phyloP scores from a whole-genome alignment of 64 coral and sea anemone species.

The Hydrozoanthus tunicans region DNA sequence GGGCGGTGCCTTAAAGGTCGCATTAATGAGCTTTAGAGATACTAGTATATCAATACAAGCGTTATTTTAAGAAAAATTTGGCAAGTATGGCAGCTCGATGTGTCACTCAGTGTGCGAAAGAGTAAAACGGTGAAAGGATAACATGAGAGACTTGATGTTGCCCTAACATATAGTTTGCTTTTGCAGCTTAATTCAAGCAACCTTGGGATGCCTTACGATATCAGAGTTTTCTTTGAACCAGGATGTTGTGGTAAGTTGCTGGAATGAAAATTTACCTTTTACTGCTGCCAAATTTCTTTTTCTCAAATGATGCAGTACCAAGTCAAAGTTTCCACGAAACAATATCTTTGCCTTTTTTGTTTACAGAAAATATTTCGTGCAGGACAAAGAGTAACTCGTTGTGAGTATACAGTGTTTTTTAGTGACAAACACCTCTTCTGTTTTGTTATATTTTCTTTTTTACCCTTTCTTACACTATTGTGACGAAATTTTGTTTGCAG shows the following conservation, averaged over 20 bases:
- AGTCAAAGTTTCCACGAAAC: too few relatives aligned
- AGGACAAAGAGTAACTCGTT: constrained; percentile 90
- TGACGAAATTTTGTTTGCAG: background rate
- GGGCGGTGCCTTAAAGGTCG: too few relatives aligned
- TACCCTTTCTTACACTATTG: background rate
- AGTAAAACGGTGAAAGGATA: too few relatives aligned
- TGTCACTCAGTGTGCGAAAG: too few relatives aligned
- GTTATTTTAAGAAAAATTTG: too few relatives aligned
- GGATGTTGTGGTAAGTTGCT: constrained; percentile 76
- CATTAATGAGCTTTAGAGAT: too few relatives aligned
- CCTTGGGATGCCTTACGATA: constrained; percentile 80
- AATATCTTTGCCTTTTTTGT: background rate
- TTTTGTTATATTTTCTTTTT: background rate
- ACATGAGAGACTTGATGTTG: background rate
- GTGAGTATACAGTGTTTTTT: constrained; percentile 59
- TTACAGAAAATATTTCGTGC: constrained; percentile 90
- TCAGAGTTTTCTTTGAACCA: constrained; percentile 87
- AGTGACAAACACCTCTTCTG: background rate
- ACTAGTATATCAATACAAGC: too few relatives aligned
- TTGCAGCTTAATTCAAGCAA: constrained; percentile 89
- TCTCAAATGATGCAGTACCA: background rate
- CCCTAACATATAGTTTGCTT: background rate
- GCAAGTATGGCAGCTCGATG: too few relatives aligned
- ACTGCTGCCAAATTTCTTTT: background rate
- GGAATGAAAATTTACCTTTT: background rate